phyloP scores from a whole-genome alignment of 2,113 vertebrate genomes.

The Actenoides lindsayi region DNA sequence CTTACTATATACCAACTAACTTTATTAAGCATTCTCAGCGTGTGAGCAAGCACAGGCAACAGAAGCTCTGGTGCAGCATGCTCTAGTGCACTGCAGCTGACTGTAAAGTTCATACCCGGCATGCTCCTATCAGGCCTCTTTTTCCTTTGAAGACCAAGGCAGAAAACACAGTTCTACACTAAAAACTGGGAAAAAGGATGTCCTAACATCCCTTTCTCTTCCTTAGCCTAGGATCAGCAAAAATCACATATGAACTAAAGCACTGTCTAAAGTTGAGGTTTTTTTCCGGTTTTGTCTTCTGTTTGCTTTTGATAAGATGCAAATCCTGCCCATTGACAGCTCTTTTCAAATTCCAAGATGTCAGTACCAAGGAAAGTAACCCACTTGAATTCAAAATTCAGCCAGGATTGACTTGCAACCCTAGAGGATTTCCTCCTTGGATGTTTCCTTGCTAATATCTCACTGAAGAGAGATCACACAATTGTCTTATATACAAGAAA shows the following conservation, averaged over 20 bases:
- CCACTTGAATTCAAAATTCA: not conserved
- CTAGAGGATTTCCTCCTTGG: not conserved
- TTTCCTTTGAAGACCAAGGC: not conserved
- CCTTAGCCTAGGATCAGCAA: not conserved
- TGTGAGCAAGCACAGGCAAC: not conserved
- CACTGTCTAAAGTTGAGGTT: not conserved
- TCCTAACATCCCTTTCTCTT: not conserved
- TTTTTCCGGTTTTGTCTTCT: not conserved
- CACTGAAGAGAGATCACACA: not conserved
- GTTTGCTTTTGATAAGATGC: not conserved
- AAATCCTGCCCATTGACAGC: not conserved
- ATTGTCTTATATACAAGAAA: not conserved
- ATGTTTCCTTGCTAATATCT: not conserved
- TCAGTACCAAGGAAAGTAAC: not conserved
- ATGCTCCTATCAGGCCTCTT: not conserved
- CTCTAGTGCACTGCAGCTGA: not conserved
- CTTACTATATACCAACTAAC: not conserved
- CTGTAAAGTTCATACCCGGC: rapidly evolving
- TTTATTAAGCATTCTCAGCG: not conserved
- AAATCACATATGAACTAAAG: not conserved
- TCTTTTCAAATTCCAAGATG: not conserved
- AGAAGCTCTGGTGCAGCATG: not conserved
- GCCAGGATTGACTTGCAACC: not conserved
- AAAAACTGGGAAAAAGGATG: not conserved
- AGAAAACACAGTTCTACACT: not conserved